Percentiles rank a stretch among this genome's conserved stretches.
Evolutionary conservation across 2,797 vertebrate genomes (phyloP).

Genomic region (Pseudochirops cupreus): DNA sequence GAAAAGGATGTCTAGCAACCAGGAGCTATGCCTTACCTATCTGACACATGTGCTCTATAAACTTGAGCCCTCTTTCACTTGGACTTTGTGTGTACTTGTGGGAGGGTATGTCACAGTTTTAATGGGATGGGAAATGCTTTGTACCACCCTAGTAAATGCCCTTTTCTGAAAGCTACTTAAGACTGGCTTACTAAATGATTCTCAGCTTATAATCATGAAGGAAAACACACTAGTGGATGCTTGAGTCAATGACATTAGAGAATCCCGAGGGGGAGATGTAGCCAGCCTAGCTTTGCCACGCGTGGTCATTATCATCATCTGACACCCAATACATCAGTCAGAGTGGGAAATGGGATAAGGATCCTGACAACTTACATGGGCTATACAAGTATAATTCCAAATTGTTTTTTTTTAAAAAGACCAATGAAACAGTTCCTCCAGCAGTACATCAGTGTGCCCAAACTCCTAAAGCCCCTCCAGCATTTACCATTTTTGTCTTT

Average conservation of each 20-base stretch:
- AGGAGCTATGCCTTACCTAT: background rate
- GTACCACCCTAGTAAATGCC: background rate
- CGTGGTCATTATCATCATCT: background rate
- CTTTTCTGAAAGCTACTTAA: background rate
- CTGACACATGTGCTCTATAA: background rate
- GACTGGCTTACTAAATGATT: background rate
- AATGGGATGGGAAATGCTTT: background rate
- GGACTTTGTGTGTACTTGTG: background rate
- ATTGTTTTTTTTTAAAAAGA: background rate
- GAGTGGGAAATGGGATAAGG: background rate
- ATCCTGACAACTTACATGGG: background rate
- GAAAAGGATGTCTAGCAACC: background rate
- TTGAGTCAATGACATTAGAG: background rate
- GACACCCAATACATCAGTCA: background rate
- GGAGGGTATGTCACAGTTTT: background rate
- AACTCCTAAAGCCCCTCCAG: background rate
- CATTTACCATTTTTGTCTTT: background rate
- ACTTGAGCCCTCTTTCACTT: background rate
- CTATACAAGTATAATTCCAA: background rate
- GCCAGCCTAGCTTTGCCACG: background rate
- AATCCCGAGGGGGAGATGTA: background rate
- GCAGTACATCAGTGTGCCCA: background rate
- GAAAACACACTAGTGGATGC: background rate
- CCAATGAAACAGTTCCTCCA: background rate
- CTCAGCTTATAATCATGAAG: background rate